phyloP scores from a whole-genome alignment of 2,888 invertebrate species.

The Noctuana brunneofusca region DNA sequence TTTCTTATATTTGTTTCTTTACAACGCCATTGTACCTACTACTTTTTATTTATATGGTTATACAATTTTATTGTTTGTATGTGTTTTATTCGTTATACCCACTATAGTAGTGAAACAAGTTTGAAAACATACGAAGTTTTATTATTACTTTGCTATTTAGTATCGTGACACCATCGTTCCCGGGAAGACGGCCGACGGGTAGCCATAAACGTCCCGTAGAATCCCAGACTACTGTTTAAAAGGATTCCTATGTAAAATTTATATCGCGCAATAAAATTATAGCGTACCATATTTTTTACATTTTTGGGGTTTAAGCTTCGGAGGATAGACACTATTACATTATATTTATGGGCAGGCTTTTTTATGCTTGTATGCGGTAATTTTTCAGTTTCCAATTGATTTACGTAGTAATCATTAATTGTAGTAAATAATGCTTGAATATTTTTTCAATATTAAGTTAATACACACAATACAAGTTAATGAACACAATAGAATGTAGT shows the following conservation, averaged over 20 bases:
- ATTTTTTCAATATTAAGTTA: no score
- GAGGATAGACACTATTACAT: not conserved
- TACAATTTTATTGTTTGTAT: no score
- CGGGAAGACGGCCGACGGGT: conserved; percentile 27
- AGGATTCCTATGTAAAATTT: conserved; percentile 35
- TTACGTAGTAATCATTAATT: no score
- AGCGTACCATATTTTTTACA: conserved; percentile 28
- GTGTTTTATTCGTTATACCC: no score
- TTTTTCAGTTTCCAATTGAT: no score
- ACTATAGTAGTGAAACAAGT: conserved; percentile 7
- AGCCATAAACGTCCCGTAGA: conserved; percentile 27
- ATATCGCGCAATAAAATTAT: conserved; percentile 30
- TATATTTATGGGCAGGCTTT: not conserved
- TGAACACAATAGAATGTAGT: no score
- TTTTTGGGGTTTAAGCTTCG: conserved; percentile 22
- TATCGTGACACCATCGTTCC: conserved; percentile 24
- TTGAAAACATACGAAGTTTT: conserved; percentile 13
- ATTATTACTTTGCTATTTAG: conserved; percentile 29
- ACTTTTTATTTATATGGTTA: no score
- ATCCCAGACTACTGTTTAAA: conserved; percentile 32
- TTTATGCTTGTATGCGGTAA: no score
- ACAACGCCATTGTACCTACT: no score
- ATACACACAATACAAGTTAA: no score
- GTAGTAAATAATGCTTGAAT: no score
- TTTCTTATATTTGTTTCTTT: no score